Base-by-base conservation (phyloP, 2,797 vertebrate species). In the Tarsius wallacei region DNA sequence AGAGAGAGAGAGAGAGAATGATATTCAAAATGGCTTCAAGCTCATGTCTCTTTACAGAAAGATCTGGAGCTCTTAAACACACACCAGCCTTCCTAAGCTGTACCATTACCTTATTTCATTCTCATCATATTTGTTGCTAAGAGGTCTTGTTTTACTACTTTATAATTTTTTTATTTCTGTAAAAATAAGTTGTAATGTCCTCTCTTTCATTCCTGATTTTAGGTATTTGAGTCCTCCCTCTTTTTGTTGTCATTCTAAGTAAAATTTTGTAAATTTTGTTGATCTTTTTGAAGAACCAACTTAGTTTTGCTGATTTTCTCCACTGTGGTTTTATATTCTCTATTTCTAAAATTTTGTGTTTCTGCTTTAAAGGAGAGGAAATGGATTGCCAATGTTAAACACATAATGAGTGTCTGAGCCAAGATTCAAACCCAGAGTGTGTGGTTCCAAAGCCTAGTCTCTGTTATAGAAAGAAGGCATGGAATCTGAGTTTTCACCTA, bases 141-240 rank as follows among this genome's bases (percentile, higher is more conserved):
- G 26, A 64, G 24, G 7, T 24, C 55, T 31, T 26, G 6, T 49
- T 90, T 90, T 71, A 74, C 24, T 0, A 33, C 83, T 87, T 66
- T 93, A 36, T 28, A 81, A 84, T 59, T 13, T 10, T 71, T 87
- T 89, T 21, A 84, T 87, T 90, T 84, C 26, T 64, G 17, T 63
- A 77, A 57, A 42, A 80, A 47, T 47, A 5, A 24, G 14, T 81
- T 63, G 17, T 33, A 94, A 55, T 22, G 2, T 51, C 42, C 19
- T 36, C 7, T 61, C 21, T 90, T 87, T 64, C 13, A 57, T 68
- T 96, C 86, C 22, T 83, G 31, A 96, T 95, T 94, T 93, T 87
- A 71, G 64, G 17, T 10, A 77, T 55, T 89, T 87, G 49, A 80
- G 7, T 51, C 31, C 66, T 61, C 22, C 71, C 36, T 93, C 3